A percentile compares a stretch with the other conserved stretches of the same genome.
These are phyloP conservation scores for Hipparchia sbordonii DNA, from an alignment of 2,888 invertebrate genomes.

Conservation along the genomic window DNA sequence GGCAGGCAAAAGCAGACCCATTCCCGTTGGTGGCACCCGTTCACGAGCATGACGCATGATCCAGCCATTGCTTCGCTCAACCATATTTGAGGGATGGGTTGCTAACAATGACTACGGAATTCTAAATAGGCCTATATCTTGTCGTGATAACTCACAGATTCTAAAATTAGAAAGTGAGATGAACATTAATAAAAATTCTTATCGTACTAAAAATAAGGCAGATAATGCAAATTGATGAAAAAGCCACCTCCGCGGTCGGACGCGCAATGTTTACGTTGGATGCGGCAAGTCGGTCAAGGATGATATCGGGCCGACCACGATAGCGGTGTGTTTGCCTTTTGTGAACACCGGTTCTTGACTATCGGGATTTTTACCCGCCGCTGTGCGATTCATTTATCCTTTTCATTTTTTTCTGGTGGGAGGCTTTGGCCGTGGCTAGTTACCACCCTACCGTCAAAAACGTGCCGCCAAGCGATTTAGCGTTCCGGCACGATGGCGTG, in stretches of 20 bases:
- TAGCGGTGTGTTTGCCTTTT: slow-evolving; percentile 21
- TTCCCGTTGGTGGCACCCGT: too few relatives aligned
- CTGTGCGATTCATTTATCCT: neutral
- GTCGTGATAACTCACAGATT: neutral
- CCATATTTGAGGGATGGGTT: too few relatives aligned
- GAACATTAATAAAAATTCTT: slow-evolving; percentile 7
- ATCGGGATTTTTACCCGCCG: neutral
- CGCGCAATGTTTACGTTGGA: slow-evolving; percentile 32
- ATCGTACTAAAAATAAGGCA: slow-evolving; percentile 13
- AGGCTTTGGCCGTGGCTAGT: too few relatives aligned
- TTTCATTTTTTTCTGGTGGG: too few relatives aligned
- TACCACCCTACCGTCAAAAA: too few relatives aligned
- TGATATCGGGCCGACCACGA: slow-evolving; percentile 20
- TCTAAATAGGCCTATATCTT: neutral
- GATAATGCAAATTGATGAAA: slow-evolving; percentile 19
- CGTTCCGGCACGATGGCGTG: too few relatives aligned
- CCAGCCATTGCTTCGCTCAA: too few relatives aligned
- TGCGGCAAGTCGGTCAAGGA: slow-evolving; percentile 33
- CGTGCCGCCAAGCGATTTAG: too few relatives aligned
- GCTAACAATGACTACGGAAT: neutral
- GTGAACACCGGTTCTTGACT: slow-evolving; percentile 19
- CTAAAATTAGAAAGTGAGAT: slow-evolving; percentile 7
- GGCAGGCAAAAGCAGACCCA: too few relatives aligned
- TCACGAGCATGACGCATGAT: too few relatives aligned
- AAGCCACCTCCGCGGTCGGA: neutral